A percentile compares a stretch with the other conserved stretches of the same genome.
Conservation (phyloP, 2,888 invertebrate species). For the Meteorus cinctellus region DNA sequence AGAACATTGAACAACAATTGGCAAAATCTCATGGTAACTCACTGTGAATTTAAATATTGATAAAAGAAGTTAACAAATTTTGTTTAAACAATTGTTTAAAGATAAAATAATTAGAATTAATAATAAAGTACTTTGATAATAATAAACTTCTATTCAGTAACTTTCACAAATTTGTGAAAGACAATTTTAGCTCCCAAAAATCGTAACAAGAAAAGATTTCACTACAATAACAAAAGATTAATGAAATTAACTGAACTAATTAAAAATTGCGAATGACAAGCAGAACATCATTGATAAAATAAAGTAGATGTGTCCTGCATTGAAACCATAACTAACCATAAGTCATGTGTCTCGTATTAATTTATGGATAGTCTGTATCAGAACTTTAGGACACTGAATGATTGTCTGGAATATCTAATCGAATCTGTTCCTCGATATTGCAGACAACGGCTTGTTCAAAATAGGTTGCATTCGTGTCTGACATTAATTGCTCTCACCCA, state of each 20-base stretch:
- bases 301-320: background rate
- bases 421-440: background rate
- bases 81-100: no score
- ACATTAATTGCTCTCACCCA: constrained; percentile 28
- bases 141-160: no score
- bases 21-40: no score
- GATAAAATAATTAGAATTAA: no score
- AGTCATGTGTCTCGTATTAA: background rate
- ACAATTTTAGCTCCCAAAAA: no score
- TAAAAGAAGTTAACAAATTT: no score
- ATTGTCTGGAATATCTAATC: background rate
- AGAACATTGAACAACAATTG: no score
- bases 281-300: background rate
- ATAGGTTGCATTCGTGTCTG: constrained; percentile 6
- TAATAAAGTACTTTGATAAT: no score
- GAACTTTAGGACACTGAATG: constrained; percentile 1
- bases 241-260: background rate
- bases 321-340: background rate
- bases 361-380: background rate
- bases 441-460: background rate
- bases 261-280: background rate
- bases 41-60: no score
- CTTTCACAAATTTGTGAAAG: no score
- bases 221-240: no score
- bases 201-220: no score